Conservation (phyloP, 2,113 vertebrate genomes). For the Hepsetus odoe region DNA sequence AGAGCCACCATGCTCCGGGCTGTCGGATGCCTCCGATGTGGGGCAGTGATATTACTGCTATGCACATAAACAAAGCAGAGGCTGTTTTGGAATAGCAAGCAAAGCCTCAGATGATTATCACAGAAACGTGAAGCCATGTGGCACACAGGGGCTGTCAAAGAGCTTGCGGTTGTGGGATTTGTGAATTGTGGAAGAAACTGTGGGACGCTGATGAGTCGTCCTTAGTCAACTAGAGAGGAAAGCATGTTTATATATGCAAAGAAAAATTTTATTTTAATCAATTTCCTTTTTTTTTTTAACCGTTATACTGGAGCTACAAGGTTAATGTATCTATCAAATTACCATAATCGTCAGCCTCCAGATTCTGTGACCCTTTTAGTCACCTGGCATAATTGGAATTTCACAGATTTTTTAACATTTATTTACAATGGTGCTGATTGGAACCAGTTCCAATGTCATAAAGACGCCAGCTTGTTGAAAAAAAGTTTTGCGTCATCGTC, state of each 20-base stretch:
- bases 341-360: too few species aligned
- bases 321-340: neutral
- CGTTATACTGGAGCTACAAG: neutral
- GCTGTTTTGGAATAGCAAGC: conserved; percentile 33
- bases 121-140: conserved; percentile 27
- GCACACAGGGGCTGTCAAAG: conserved; percentile 30
- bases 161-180: conserved; percentile 25
- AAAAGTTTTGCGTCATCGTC: neutral
- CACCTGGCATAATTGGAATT: too few species aligned
- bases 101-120: conserved; percentile 38
- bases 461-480: too few species aligned
- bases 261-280: too few species aligned
- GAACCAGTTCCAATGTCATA: too few species aligned
- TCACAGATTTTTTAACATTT: too few species aligned
- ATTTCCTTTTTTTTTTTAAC: too few species aligned
- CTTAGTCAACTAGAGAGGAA: conserved; percentile 3
- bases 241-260: neutral
- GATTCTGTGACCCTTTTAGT: too few species aligned
- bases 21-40: conserved; percentile 28
- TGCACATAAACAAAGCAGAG: conserved; percentile 31
- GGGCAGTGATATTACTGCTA: conserved; percentile 3
- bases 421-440: too few species aligned
- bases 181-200: conserved; percentile 14
- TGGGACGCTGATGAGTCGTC: conserved; percentile 18
- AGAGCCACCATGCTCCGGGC: conserved; percentile 9